Conservation (phyloP, 2,113 vertebrate genomes). For the Brachyistius frenatus region DNA sequence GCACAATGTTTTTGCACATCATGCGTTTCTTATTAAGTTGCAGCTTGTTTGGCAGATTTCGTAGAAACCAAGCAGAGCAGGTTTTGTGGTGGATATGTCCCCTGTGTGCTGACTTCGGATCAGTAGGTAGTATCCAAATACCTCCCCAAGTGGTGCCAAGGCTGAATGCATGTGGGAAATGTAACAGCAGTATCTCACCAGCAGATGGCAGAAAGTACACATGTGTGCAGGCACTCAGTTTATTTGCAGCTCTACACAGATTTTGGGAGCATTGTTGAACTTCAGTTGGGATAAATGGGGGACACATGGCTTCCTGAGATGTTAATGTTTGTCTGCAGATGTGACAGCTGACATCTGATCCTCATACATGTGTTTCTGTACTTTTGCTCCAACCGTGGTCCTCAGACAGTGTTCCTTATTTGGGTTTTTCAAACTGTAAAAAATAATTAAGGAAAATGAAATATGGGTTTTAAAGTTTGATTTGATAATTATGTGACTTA, state of each 20-base stretch:
- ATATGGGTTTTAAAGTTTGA: too few relatives aligned
- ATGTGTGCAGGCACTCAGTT: neutral
- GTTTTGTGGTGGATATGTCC: neutral
- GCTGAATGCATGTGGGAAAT: slow-evolving; percentile 2
- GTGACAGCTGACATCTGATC: slow-evolving; percentile 29
- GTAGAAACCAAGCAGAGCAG: neutral
- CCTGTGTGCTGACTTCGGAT: slow-evolving; percentile 1
- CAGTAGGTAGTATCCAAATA: neutral
- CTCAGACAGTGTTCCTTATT: neutral
- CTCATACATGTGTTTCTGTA: neutral
- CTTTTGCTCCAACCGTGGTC: neutral
- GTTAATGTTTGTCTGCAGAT: slow-evolving; percentile 28
- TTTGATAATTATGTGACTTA: too few relatives aligned
- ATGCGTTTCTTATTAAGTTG: slow-evolving; percentile 51
- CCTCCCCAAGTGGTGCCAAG: neutral
- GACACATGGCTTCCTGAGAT: slow-evolving; percentile 18
- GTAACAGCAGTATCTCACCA: slow-evolving; percentile 54
- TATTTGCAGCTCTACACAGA: slow-evolving; percentile 12
- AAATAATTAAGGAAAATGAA: neutral
- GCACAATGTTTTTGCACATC: slow-evolving; percentile 34
- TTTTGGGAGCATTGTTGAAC: slow-evolving; percentile 23
- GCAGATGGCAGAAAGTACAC: slow-evolving; percentile 77
- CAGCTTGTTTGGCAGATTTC: slow-evolving; percentile 36
- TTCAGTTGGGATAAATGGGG: slow-evolving; percentile 22
- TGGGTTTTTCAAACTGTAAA: neutral